phyloP scores from a whole-genome alignment of 1,140 invertebrate species.

The Drosophila biarmipes region DNA sequence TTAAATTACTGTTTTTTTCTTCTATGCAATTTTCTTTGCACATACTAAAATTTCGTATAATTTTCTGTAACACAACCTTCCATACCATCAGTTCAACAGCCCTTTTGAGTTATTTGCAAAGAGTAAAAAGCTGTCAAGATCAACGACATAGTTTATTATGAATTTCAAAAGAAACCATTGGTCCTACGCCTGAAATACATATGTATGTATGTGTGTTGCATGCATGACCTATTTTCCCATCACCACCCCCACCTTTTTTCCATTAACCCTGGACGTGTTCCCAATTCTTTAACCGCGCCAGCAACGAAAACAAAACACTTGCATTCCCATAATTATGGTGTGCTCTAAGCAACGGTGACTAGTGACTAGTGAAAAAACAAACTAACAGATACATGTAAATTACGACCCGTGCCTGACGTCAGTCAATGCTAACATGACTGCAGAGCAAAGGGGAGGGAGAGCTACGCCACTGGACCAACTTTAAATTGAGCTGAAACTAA shows the following conservation, averaged over 20 bases:
- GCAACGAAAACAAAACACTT: slow-evolving; percentile 38
- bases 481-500: slow-evolving; percentile 40
- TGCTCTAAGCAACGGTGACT: slow-evolving; percentile 16
- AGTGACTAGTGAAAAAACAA: slow-evolving; percentile 1
- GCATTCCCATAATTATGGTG: slow-evolving; percentile 31
- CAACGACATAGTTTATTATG: not conserved
- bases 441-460: slow-evolving; percentile 18
- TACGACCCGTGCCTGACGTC: slow-evolving; percentile 46
- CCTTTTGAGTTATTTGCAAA: not conserved
- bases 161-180: not conserved
- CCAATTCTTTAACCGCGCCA: not conserved
- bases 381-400: slow-evolving; percentile 33
- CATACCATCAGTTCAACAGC: no score
- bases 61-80: no score
- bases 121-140: not conserved
- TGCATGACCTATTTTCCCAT: not conserved
- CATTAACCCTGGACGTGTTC: not conserved
- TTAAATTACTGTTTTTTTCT: no score
- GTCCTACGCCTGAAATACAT: not conserved
- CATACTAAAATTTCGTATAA: no score
- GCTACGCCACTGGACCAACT: slow-evolving; percentile 30
- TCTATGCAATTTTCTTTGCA: no score
- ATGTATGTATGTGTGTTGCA: no score
- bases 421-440: slow-evolving; percentile 45
- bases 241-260: not conserved